phyloP scores from a whole-genome alignment of 1,140 invertebrate genomes.

The Archegozetes longisetosus region DNA sequence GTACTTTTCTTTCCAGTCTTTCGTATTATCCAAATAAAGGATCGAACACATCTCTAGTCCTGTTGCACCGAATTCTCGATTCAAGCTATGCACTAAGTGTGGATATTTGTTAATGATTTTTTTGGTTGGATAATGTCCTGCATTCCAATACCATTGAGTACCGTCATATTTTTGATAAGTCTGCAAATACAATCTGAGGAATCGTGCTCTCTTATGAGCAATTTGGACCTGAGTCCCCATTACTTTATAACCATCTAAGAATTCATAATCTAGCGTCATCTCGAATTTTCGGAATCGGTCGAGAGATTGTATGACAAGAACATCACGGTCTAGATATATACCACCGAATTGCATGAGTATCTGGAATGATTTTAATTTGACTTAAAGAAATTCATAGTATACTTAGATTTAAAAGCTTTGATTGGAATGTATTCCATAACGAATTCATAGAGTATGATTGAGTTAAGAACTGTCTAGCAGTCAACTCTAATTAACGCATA shows the following conservation, averaged over 20 bases:
- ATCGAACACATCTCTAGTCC: conserved; percentile 19
- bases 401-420: too few species aligned
- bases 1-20: conserved; percentile 13
- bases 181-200: conserved; percentile 24
- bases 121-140: conserved; percentile 25
- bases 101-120: conserved; percentile 22
- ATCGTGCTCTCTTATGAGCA: conserved; percentile 25
- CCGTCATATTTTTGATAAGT: conserved; percentile 24
- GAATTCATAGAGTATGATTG: too few species aligned
- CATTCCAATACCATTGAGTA: conserved; percentile 26
- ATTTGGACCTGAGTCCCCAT: conserved; percentile 24
- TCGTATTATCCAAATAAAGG: conserved; percentile 19
- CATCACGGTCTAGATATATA: conserved; percentile 31
- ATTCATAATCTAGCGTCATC: conserved; percentile 29
- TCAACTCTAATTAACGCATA: too few species aligned
- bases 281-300: conserved; percentile 29
- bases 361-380: too few species aligned
- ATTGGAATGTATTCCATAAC: too few species aligned
- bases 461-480: too few species aligned
- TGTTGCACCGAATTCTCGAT: conserved; percentile 25
- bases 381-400: too few species aligned
- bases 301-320: conserved; percentile 28
- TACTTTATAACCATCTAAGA: conserved; percentile 18
- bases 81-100: conserved; percentile 25
- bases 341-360: conserved; percentile 29